Evolutionary conservation across 2,888 invertebrate species (phyloP), one percentile per base, ranked within the genome.

Genomic region (Clistopyga incitator): DNA sequence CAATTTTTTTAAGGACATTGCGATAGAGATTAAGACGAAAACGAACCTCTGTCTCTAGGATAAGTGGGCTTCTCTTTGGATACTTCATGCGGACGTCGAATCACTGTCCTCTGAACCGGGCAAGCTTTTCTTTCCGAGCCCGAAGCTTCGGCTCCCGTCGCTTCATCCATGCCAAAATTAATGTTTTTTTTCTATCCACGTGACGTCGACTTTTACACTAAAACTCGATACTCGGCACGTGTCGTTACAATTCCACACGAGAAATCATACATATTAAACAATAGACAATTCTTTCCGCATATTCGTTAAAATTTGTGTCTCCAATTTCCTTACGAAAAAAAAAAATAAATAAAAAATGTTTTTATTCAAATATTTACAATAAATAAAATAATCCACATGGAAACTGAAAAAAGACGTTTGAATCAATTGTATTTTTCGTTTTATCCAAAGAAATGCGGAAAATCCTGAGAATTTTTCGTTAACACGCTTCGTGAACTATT

Each of bases 41-140:
- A 25, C 34, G 64, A 86, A 92, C 92, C 92, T 92, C 88, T 88
- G 70, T 91, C 91, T 38, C 91, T 89, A 70, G 90, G 88, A 85
- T 91, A 92, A 50, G 88, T 87, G 3, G 91, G 90, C 78, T 91
- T 92, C 76, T 91, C 91, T 29, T 87, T 87, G 38, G 85, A 87
- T 70, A 89, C 85, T 77, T 91, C 91, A 20, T 71, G 77, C 45
- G 64, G 68, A 18, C 68, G 72, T 64, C 56, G 78, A 34, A 80
- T 82, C 20, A 79, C 25, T 6, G 82, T 82, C 65, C 54, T 70
- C 47, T 78, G 61, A 34, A 54, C 54, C 38, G 79, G 72, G 1
- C 72, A 71, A 3, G 45, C 50, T 38, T n/a, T 75, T 50, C 54
- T 71, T 45, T 74, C 84, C 11, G 68, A 61, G 29, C 52, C 23